Conservation (phyloP, 2,797 vertebrate genomes). For the Clarias platycephalus region DNA sequence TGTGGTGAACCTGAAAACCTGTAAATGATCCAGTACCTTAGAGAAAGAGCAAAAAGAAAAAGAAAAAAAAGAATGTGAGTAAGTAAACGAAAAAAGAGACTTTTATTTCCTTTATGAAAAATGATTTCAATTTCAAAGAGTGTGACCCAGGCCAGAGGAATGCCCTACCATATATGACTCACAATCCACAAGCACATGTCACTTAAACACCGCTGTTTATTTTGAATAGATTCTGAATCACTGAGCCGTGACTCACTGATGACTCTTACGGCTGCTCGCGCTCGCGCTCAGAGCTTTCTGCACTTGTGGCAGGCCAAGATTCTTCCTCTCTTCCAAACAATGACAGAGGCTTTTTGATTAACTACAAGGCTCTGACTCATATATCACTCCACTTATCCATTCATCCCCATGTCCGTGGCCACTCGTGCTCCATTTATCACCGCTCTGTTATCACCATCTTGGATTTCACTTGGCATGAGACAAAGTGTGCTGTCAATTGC, state of each 20-base stretch:
- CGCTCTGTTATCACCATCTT: conserved; percentile 14
- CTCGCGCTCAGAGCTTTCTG: neutral
- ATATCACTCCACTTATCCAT: neutral
- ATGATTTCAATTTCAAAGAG: neutral
- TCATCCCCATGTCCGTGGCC: neutral
- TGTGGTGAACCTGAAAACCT: conserved; percentile 39
- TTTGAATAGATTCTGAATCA: conserved; percentile 57
- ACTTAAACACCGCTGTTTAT: conserved; percentile 60
- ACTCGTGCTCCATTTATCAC: conserved; percentile 9
- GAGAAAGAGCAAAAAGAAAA: neutral
- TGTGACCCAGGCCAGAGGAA: conserved; percentile 59
- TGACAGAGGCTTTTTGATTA: neutral
- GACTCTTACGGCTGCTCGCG: conserved; percentile 38
- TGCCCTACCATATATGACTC: conserved; percentile 64
- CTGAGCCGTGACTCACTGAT: conserved; percentile 46
- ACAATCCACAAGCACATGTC: conserved; percentile 56
- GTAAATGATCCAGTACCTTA: conserved; percentile 38
- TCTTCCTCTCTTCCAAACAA: conserved; percentile 3
- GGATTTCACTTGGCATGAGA: conserved; percentile 14
- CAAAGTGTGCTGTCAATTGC: conserved; percentile 11
- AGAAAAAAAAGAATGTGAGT: neutral
- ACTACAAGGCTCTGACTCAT: conserved; percentile 28
- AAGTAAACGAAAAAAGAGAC: neutral
- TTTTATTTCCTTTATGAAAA: neutral
- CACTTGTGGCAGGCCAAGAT: neutral